Evolutionary conservation across 2,797 vertebrate genomes (phyloP).

Genomic region (Anableps anableps): DNA sequence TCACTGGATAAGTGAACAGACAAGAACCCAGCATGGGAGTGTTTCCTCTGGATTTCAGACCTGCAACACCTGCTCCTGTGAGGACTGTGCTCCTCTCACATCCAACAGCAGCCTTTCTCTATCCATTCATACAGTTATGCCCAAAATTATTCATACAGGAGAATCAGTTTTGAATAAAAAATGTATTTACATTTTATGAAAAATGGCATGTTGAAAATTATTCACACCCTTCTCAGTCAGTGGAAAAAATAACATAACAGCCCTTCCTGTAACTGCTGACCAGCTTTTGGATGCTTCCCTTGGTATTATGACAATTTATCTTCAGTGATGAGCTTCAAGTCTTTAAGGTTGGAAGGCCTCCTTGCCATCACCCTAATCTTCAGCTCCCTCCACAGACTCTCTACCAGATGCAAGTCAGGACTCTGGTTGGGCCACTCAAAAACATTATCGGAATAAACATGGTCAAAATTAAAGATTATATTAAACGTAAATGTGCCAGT

Average conservation of each 20-base stretch:
- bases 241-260: not conserved
- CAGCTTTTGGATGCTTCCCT: too few relatives aligned
- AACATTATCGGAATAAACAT: not conserved
- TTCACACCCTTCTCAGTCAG: not conserved
- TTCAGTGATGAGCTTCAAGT: too few relatives aligned
- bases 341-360: too few relatives aligned
- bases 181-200: not conserved
- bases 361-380: too few relatives aligned
- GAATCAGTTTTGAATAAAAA: too few relatives aligned
- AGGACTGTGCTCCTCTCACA: not conserved
- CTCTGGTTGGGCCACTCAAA: not conserved
- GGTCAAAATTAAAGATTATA: not conserved
- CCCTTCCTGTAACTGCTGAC: not conserved
- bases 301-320: too few relatives aligned
- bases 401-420: not conserved
- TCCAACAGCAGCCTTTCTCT: not conserved
- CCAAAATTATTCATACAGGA: not conserved
- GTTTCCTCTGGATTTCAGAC: not conserved
- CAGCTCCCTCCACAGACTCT: too few relatives aligned
- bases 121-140: not conserved
- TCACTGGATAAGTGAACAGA: not conserved
- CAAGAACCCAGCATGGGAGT: not conserved
- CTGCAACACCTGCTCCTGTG: not conserved
- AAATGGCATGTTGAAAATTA: not conserved
- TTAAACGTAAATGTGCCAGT: not conserved